These are phyloP conservation scores for Austrofundulus limnaeus DNA, from an alignment of 2,113 vertebrate species.

Conservation along the genomic window DNA sequence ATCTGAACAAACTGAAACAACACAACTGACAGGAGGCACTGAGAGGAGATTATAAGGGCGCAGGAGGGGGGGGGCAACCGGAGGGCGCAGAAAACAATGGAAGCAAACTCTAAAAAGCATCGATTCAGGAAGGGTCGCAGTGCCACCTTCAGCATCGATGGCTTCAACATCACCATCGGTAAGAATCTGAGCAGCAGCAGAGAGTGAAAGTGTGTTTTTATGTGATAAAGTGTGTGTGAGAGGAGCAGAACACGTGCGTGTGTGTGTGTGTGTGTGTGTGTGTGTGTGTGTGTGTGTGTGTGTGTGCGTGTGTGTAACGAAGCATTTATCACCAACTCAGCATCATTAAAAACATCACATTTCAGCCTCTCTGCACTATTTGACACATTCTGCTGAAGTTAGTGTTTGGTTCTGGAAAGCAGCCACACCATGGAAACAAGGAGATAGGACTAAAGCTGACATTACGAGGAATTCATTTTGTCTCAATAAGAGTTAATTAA, in stretches of 20 bases:
- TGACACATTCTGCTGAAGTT: constrained; percentile 57
- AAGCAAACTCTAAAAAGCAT: constrained; percentile 87
- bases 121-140: constrained; percentile 93
- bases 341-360: constrained; percentile 44
- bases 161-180: constrained; percentile 97
- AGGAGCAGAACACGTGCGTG: constrained; percentile 18
- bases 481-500: constrained; percentile 67
- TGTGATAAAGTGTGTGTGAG: constrained; percentile 24
- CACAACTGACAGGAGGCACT: constrained; percentile 36
- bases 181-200: constrained; percentile 59
- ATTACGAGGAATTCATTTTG: constrained; percentile 61
- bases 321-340: constrained; percentile 7
- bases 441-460: constrained; percentile 50
- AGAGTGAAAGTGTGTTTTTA: background rate
- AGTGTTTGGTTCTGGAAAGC: constrained; percentile 35
- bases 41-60: constrained; percentile 27
- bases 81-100: constrained; percentile 78
- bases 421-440: constrained; percentile 72
- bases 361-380: constrained; percentile 42
- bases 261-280: no score
- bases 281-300: no score
- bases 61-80: constrained; percentile 22
- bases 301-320: constrained; percentile 31
- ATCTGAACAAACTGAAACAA: constrained; percentile 31
- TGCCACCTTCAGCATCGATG: constrained; percentile 96